phyloP scores from a whole-genome alignment of 2,888 invertebrate genomes.

The Myathropa florea region DNA sequence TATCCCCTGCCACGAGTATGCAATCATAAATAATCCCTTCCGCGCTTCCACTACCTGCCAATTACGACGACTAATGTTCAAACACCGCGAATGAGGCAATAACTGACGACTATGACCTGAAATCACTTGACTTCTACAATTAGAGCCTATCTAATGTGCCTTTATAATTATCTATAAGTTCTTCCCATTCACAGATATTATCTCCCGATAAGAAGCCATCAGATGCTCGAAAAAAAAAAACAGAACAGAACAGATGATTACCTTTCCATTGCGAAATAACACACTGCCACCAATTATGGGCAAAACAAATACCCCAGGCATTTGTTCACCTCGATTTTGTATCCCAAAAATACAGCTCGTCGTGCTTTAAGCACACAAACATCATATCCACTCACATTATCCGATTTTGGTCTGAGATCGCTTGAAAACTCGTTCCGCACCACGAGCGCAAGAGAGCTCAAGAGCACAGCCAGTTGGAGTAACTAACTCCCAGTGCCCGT shows the following conservation, averaged over 20 bases:
- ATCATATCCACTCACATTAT: constrained; percentile 20
- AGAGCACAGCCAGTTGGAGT: constrained; percentile 7
- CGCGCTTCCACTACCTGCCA: not conserved
- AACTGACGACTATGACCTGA: not conserved
- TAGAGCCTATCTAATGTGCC: not conserved
- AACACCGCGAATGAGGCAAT: not conserved
- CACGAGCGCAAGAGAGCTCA: not conserved
- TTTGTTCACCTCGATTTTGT: constrained; percentile 43
- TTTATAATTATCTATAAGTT: constrained; percentile 23
- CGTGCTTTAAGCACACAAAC: not conserved
- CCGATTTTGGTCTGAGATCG: constrained; percentile 37
- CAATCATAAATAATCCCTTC: not conserved
- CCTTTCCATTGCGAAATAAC: constrained; percentile 24
- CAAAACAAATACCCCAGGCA: constrained; percentile 43
- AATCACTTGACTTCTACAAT: constrained; percentile 3
- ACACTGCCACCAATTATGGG: constrained; percentile 37
- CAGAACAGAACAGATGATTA: not conserved
- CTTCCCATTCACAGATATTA: constrained; percentile 3
- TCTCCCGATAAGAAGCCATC: constrained; percentile 17
- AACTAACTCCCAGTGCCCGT: not conserved
- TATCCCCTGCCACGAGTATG: not conserved
- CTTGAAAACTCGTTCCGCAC: constrained; percentile 39
- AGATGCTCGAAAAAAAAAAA: not conserved
- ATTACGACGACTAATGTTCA: not conserved
- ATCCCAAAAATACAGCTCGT: constrained; percentile 18